Evolutionary conservation across 2,888 invertebrate species (phyloP).

Genomic region (Anticlea derivata): DNA sequence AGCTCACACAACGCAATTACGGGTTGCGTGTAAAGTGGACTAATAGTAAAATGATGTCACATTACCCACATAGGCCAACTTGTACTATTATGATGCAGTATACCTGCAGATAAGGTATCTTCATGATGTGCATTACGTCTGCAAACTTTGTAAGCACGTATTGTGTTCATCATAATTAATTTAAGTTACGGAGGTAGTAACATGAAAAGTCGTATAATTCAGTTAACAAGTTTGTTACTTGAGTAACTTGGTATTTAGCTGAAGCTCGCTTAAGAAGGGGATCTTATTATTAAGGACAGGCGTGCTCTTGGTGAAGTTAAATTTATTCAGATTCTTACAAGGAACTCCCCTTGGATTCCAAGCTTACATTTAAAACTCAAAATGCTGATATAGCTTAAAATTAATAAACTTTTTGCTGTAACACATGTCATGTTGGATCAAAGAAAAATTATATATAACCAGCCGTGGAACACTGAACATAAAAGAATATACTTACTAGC

Average conservation of each 20-base stretch:
- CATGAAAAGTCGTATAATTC: constrained; percentile 60
- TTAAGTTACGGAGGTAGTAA: constrained; percentile 50
- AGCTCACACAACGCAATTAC: too few species aligned
- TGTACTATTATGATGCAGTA: too few species aligned
- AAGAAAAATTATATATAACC: too few species aligned
- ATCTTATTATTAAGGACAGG: constrained; percentile 45
- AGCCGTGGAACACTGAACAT: too few species aligned
- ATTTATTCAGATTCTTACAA: background rate
- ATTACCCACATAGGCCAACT: too few species aligned
- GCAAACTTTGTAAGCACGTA: constrained; percentile 43
- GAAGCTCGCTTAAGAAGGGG: constrained; percentile 44
- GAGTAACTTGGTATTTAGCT: constrained; percentile 54
- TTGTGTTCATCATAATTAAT: constrained; percentile 54
- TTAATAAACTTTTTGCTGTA: too few species aligned
- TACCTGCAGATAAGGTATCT: constrained; percentile 38
- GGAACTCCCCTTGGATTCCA: background rate
- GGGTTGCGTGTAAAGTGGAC: too few species aligned
- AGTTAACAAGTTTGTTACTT: constrained; percentile 58
- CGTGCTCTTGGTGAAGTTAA: constrained; percentile 9
- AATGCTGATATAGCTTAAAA: too few species aligned
- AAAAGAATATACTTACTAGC: too few species aligned
- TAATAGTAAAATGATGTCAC: too few species aligned
- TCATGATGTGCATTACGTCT: constrained; percentile 28
- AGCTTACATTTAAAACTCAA: background rate
- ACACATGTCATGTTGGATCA: too few species aligned